A percentile compares a stretch with the other conserved stretches of the same genome.
Evolutionary conservation across 2,888 invertebrate species (phyloP).

Genomic region (Exocentrus adspersus): DNA sequence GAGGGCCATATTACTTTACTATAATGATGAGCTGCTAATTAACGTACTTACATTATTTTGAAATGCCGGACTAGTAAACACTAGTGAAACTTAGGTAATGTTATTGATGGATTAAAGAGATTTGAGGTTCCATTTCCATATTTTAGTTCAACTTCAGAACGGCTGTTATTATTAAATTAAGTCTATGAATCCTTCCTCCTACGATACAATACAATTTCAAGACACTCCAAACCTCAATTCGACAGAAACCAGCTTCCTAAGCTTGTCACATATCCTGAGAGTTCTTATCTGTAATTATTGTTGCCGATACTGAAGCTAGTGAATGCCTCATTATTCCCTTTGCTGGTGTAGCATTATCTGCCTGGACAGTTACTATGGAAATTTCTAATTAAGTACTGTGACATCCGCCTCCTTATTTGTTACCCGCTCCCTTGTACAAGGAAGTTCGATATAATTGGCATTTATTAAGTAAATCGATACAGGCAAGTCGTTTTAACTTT

Average conservation of each 20-base stretch:
- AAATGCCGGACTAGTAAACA: too few species aligned
- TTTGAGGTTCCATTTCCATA: too few species aligned
- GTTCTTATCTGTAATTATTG: constrained; percentile 15
- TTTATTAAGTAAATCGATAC: constrained; percentile 14
- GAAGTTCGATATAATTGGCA: constrained; percentile 14
- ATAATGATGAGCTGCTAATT: too few species aligned
- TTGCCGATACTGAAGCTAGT: constrained; percentile 17
- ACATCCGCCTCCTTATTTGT: constrained; percentile 14
- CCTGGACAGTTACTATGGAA: constrained; percentile 36
- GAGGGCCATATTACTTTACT: too few species aligned
- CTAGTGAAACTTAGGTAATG: too few species aligned
- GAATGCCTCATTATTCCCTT: constrained; percentile 21
- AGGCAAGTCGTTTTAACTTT: too few species aligned
- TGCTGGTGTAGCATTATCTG: constrained; percentile 23
- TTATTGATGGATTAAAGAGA: too few species aligned
- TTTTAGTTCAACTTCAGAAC: too few species aligned
- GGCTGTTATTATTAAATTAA: too few species aligned
- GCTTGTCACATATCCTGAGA: constrained; percentile 8
- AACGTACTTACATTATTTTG: too few species aligned
- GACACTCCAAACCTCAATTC: constrained; percentile 33
- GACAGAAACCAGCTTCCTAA: constrained; percentile 5
- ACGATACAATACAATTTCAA: neutral
- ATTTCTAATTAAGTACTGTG: constrained; percentile 33
- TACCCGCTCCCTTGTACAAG: neutral
- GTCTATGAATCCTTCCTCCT: too few species aligned